Evolutionary conservation across 64 coral and sea anemone species (phyloP), one percentile per base, ranked within the genome.

Genomic region (Stichodactyla mertensii): DNA sequence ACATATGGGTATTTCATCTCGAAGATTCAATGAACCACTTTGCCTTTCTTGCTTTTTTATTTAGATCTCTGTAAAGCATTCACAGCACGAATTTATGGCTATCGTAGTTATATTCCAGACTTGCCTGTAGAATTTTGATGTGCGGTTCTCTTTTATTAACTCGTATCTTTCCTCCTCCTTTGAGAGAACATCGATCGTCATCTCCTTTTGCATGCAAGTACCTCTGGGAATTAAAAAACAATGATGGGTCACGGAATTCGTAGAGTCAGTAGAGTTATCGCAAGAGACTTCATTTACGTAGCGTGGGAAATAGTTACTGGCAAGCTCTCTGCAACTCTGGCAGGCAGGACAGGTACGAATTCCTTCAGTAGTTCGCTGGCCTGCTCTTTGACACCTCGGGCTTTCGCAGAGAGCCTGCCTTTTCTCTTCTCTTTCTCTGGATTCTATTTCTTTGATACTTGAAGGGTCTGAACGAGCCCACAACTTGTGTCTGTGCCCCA

Each of bases 281-380:
- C 88, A 90, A 54, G 62, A 85, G 20, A 66, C 56, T 61, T 90
- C 88, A 55, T 90, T 90, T 4, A 90, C 31, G 52, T 60, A 61
- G 4, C 55, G 16, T 0, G 88, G 88, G 12, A 90, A 90, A 12
- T 28, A 64, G 22, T 51, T 20, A 7, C 31, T 54, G 7, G 61
- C 22, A 5, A 90, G 64, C 61, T 31, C 13, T 4, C 28, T 90
- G 10, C 82, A 52, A 19, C 55, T n/a, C 36, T 83, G 83, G 53
- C 88, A 90, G 16, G 54, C 82, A 15, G 82, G 51, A 51, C 88
- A 90, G 52, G 82, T 61, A 4, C 70, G 88, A 57, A 9, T 4
- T 51, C 82, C 59, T 22, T 45, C 36, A 45, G 36, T 45, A 45
- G 36, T 45, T 45, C 0, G 36, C 36, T 45, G 36, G 36, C 36